phyloP scores from a whole-genome alignment of 2,113 vertebrate genomes.

The Mixornis gularis region DNA sequence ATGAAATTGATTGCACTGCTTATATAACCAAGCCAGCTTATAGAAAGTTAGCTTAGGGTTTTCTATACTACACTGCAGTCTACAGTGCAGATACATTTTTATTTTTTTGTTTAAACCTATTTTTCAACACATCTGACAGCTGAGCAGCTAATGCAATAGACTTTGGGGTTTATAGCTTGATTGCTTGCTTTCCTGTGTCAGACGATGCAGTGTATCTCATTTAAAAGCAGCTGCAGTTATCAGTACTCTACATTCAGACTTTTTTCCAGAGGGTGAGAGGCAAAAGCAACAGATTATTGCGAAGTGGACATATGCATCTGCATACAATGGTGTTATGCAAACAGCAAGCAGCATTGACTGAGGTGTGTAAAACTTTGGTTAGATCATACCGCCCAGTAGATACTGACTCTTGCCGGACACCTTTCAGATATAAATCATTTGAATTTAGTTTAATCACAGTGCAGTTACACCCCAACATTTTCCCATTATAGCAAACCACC shows the following conservation, averaged over 20 bases:
- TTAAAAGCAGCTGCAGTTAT: conserved; percentile 62
- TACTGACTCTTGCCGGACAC: conserved; percentile 94
- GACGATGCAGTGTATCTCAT: conserved; percentile 64
- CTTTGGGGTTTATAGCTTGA: conserved; percentile 2
- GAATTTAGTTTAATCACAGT: conserved; percentile 77
- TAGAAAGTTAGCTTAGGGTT: neutral
- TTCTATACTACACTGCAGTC: neutral
- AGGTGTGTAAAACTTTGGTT: conserved; percentile 80
- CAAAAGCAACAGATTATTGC: conserved; percentile 73
- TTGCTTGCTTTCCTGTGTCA: conserved; percentile 55
- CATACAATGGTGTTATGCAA: conserved; percentile 68
- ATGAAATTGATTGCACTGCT: neutral
- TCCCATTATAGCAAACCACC: conserved; percentile 58
- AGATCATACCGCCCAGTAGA: conserved; percentile 92
- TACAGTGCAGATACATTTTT: neutral
- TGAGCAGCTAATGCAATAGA: conserved; percentile 2
- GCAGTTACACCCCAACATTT: conserved; percentile 62
- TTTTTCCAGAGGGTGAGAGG: conserved; percentile 70
- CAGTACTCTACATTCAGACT: conserved; percentile 52
- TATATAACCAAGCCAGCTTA: neutral
- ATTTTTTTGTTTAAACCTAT: neutral
- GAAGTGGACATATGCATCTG: conserved; percentile 61
- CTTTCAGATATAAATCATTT: conserved; percentile 95
- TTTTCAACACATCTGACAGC: neutral
- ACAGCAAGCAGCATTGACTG: conserved; percentile 85